Evolutionary conservation across 1,140 invertebrate species (phyloP).

Genomic region (Drosophila repletoides): DNA sequence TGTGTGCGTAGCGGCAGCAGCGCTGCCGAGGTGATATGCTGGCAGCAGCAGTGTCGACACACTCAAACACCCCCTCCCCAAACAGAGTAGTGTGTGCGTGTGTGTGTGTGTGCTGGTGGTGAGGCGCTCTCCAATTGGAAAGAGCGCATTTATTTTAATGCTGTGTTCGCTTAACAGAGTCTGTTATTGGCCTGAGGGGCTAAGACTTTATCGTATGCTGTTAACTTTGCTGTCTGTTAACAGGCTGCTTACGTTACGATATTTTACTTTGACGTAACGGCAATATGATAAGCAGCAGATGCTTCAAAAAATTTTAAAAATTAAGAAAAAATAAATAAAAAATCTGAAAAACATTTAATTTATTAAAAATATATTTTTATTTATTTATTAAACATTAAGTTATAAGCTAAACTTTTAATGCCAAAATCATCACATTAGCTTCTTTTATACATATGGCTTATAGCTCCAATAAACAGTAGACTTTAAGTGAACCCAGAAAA

Average conservation of each 20-base stretch:
- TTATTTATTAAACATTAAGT: too few relatives aligned
- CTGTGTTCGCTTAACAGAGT: slow-evolving; percentile 7
- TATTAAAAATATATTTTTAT: too few relatives aligned
- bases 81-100: background rate
- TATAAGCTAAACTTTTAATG: too few relatives aligned
- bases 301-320: too few relatives aligned
- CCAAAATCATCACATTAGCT: too few relatives aligned
- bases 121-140: slow-evolving; percentile 62
- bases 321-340: background rate
- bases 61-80: slow-evolving; percentile 9
- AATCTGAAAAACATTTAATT: too few relatives aligned
- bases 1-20: slow-evolving; percentile 40
- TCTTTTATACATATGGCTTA: too few relatives aligned
- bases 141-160: slow-evolving; percentile 26
- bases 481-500: too few relatives aligned
- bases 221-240: slow-evolving; percentile 24
- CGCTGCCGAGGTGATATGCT: slow-evolving; percentile 54
- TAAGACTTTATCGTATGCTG: slow-evolving; percentile 50
- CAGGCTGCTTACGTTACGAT: slow-evolving; percentile 33
- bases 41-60: slow-evolving; percentile 7
- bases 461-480: too few relatives aligned
- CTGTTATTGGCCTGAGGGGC: slow-evolving; percentile 6
- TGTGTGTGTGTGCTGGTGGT: slow-evolving; percentile 29
- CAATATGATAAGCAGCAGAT: background rate
- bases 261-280: slow-evolving; percentile 40